These are phyloP conservation scores for Napeogenes sylphis DNA, from an alignment of 2,888 invertebrate species.

Conservation along the genomic window DNA sequence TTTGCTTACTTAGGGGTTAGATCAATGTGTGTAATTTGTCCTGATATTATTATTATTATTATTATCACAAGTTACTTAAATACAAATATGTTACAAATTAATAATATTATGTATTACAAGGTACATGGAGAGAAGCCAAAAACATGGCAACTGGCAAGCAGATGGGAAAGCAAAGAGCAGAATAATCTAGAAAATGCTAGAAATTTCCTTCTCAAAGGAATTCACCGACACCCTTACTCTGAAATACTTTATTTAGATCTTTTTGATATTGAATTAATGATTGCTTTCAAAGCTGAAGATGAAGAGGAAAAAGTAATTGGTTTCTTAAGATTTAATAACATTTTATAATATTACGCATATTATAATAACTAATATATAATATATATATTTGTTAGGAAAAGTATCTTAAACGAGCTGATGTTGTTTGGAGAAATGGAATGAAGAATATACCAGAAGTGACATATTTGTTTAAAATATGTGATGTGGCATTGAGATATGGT, in stretches of 20 bases:
- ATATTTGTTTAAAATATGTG: conserved; percentile 79
- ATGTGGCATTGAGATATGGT: conserved; percentile 75
- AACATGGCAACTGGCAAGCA: conserved; percentile 88
- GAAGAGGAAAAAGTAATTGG: conserved; percentile 60
- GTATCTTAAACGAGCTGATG: conserved; percentile 74
- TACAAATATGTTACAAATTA: too few species aligned
- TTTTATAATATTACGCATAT: neutral
- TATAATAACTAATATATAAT: neutral
- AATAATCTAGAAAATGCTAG: conserved; percentile 83
- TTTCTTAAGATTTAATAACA: neutral
- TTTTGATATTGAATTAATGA: conserved; percentile 59
- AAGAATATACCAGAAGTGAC: conserved; percentile 75
- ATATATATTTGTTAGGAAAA: conserved; percentile 52
- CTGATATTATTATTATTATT: too few species aligned
- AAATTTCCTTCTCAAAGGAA: conserved; percentile 83
- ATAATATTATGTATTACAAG: conserved; percentile 45
- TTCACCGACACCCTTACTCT: conserved; percentile 85
- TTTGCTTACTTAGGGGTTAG: too few species aligned
- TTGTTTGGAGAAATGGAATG: conserved; percentile 79
- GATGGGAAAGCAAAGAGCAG: conserved; percentile 85
- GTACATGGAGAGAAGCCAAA: conserved; percentile 85
- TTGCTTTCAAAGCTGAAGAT: conserved; percentile 51
- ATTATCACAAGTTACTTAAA: too few species aligned
- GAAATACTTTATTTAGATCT: conserved; percentile 82
- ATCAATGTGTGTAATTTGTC: too few species aligned